Base-by-base conservation (phyloP, 1,140 invertebrate species). In the Polyergus mexicanus region DNA sequence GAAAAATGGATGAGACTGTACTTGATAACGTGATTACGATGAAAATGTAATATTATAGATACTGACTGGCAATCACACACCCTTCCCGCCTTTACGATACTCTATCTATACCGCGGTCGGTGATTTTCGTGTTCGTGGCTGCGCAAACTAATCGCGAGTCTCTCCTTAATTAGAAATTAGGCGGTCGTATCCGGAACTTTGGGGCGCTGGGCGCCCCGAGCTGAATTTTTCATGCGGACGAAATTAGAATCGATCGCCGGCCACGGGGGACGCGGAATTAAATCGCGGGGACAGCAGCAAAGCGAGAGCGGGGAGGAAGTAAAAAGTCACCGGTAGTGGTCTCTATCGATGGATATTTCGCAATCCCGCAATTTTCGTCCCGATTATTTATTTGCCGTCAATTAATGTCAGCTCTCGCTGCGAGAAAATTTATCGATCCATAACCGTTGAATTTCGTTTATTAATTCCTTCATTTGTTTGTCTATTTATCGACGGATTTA, bases 161-260 rank as follows among this genome's bases (percentile, higher is more conserved):
- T 78, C 60, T 87, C 77, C 85, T 89, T 89, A 89, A 89, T 89
- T 87, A 89, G 88, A 89, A 86, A 89, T 89, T 86, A 89, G 84
- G 71, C 66, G 74, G 85, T 54, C 66, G 74, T 77, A 75, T 77
- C 84, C 74, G 56, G 11, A 62, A 58, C 66, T 80, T 44, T 19
- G 41, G 16, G 41, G 16, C 28, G 13, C 19, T 47, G 35, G 19
- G 35, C 22, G 58, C 25, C 25, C 25, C 25, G 32, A 54, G 41
- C 13, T 88, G 87, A 89, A 89, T 89, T 89, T 85, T 89, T 84
- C 87, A 89, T 86, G 86, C 13, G 77, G 54, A 69, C 75, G 69
- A 77, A 88, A 89, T 86, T 89, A 89, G 84, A 88, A 89, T 89
- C 88, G 88, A 88, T 77, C 63, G 63, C 6, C 25, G 71, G 10